Conservation (phyloP, 2,797 vertebrate genomes). For the Xenops minutus region DNA sequence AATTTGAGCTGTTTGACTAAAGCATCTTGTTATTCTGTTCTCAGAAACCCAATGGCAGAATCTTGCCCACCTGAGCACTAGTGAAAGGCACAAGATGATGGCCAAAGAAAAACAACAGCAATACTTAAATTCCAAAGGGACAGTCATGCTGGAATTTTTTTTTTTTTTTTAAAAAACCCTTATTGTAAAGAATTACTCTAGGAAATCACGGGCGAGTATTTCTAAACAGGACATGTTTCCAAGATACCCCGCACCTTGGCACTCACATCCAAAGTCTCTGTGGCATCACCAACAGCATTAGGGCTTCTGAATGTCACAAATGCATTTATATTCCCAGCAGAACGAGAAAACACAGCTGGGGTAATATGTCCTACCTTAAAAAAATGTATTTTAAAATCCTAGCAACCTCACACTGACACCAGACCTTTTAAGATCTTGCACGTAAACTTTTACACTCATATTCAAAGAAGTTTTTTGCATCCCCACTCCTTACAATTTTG, state of each 20-base stretch:
- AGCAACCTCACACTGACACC: not conserved
- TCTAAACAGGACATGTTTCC: slow-evolving; percentile 12
- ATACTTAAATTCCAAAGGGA: not conserved
- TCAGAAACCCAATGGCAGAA: not conserved
- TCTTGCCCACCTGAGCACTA: not conserved
- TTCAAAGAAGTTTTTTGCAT: not conserved
- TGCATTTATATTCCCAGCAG: not conserved
- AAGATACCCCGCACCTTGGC: not conserved
- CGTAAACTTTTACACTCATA: not conserved
- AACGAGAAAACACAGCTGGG: rapidly evolving
- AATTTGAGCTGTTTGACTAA: not conserved
- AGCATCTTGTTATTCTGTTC: not conserved
- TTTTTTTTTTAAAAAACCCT: not conserved
- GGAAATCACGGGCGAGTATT: not conserved
- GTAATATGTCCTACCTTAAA: not conserved
- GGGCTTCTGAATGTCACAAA: not conserved
- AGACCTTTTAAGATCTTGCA: not conserved
- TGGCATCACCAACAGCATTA: not conserved
- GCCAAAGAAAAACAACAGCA: not conserved
- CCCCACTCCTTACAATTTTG: not conserved
- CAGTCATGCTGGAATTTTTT: not conserved
- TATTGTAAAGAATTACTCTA: not conserved
- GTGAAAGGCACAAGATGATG: not conserved
- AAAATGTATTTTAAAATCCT: not conserved
- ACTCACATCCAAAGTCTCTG: not conserved